Evolutionary conservation across 2,113 vertebrate species (phyloP).

Genomic region (Otis tarda): DNA sequence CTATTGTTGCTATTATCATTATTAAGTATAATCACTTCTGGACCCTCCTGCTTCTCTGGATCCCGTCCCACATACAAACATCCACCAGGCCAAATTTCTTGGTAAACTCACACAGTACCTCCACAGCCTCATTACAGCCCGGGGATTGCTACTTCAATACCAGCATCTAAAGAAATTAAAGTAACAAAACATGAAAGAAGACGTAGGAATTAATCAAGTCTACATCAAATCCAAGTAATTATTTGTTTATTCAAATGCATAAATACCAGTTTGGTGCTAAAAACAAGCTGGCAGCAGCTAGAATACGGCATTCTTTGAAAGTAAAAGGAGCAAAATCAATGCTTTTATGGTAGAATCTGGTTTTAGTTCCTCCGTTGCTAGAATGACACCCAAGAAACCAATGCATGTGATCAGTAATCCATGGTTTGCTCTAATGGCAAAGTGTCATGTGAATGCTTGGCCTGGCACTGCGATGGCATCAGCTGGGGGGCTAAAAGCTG

Average conservation of each 20-base stretch:
- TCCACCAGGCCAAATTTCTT: not conserved
- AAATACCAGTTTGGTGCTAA: not conserved
- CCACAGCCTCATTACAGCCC: not conserved
- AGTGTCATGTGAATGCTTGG: rapidly evolving
- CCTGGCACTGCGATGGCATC: not conserved
- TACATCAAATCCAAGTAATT: not conserved
- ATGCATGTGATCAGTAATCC: too few species aligned
- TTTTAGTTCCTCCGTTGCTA: not conserved
- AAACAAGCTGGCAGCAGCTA: not conserved
- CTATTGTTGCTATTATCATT: not conserved
- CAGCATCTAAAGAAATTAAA: not conserved
- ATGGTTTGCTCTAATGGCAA: not conserved
- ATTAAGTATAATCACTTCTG: not conserved
- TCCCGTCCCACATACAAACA: not conserved
- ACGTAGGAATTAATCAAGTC: not conserved
- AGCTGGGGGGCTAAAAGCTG: not conserved
- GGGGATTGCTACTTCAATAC: not conserved
- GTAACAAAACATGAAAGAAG: not conserved
- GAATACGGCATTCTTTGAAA: not conserved
- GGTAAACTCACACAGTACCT: not conserved
- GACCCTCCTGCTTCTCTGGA: not conserved
- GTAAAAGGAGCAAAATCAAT: not conserved
- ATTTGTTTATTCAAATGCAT: not conserved
- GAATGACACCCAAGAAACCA: not conserved
- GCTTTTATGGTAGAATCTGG: not conserved